These are phyloP conservation scores for Trochalopteron elliotii DNA, from an alignment of 2,113 vertebrate species.

Conservation along the genomic window DNA sequence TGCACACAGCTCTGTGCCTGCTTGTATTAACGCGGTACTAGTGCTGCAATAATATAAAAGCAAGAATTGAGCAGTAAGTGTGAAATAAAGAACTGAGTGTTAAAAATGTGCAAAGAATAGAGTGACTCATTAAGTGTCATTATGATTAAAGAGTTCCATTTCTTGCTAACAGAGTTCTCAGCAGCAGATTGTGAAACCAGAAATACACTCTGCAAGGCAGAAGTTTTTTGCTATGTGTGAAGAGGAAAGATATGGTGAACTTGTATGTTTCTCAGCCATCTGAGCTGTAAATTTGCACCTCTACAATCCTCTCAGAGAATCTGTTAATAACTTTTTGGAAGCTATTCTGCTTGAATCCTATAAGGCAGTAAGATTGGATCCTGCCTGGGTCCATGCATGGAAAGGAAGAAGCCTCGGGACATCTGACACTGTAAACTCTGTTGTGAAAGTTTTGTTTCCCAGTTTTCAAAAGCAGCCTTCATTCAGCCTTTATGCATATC, in stretches of 20 bases:
- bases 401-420: background rate
- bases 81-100: conserved; percentile 62
- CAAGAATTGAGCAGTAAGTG: conserved; percentile 68
- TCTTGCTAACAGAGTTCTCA: conserved; percentile 63
- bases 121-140: conserved; percentile 65
- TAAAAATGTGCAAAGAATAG: conserved; percentile 60
- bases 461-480: background rate
- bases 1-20: background rate
- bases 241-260: conserved; percentile 62
- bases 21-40: conserved; percentile 5
- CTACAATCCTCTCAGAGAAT: conserved; percentile 49
- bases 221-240: conserved; percentile 65
- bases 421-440: conserved; percentile 2
- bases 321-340: conserved; percentile 66
- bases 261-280: conserved; percentile 63
- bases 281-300: conserved; percentile 63
- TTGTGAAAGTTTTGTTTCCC: background rate
- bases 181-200: conserved; percentile 69
- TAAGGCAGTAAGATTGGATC: background rate
- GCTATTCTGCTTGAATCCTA: background rate
- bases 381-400: background rate
- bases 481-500: background rate
- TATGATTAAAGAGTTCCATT: conserved; percentile 63
- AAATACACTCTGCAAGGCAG: conserved; percentile 62
- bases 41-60: conserved; percentile 26